These are phyloP conservation scores for Ormia ochracea DNA, from an alignment of 2,888 invertebrate species.

Conservation along the genomic window DNA sequence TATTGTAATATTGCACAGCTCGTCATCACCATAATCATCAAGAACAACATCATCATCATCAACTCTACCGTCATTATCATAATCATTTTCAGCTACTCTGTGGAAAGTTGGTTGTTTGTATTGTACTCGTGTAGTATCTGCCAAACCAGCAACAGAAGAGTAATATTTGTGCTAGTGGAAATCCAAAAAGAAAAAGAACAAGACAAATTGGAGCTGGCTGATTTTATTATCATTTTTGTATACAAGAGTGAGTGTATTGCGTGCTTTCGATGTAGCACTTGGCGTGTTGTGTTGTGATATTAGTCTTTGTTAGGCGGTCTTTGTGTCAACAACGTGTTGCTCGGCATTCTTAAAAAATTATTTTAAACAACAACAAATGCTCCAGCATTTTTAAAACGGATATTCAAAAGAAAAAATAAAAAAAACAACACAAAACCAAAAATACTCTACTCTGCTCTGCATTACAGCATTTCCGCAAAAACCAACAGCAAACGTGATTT, in stretches of 20 bases:
- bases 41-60: constrained; percentile 64
- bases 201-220: constrained; percentile 24
- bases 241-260: constrained; percentile 58
- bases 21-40: constrained; percentile 5
- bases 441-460: background rate
- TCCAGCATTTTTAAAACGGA: constrained; percentile 14
- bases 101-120: constrained; percentile 1
- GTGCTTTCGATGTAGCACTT: constrained; percentile 59
- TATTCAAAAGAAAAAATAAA: background rate
- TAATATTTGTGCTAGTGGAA: constrained; percentile 23
- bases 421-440: background rate
- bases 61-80: too few species aligned
- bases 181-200: constrained; percentile 67
- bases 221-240: constrained; percentile 40
- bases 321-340: constrained; percentile 76
- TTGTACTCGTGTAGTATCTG: constrained; percentile 39
- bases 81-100: constrained; percentile 63
- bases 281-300: constrained; percentile 65
- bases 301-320: constrained; percentile 74
- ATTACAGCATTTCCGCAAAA: background rate
- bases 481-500: constrained; percentile 5
- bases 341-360: constrained; percentile 55
- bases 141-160: constrained; percentile 51
- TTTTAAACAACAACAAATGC: constrained; percentile 36
- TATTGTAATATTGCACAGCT: constrained; percentile 30